Percentiles rank a stretch among this genome's conserved stretches.
Evolutionary conservation across 1,140 invertebrate species (phyloP).

Genomic region (Bombus affinis): DNA sequence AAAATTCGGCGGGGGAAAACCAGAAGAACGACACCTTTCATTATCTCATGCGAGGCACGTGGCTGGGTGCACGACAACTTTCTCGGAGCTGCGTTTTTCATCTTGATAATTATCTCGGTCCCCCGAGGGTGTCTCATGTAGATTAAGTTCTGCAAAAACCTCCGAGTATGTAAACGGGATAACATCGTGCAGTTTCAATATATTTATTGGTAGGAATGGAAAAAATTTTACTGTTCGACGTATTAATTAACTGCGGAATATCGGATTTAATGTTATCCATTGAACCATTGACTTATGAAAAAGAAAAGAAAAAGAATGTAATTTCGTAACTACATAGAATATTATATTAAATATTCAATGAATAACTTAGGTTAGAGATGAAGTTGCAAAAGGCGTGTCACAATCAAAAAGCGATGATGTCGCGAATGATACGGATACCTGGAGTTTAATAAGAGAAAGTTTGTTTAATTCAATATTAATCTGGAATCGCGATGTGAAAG

Average conservation of each 20-base stretch:
- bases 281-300: not conserved
- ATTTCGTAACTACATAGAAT: not conserved
- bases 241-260: conserved; percentile 14
- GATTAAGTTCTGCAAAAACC: conserved; percentile 62
- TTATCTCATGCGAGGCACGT: conserved; percentile 67
- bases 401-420: not conserved
- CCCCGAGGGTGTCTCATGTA: conserved; percentile 56
- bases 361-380: not conserved
- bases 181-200: conserved; percentile 22
- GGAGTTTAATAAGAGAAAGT: conserved; percentile 30
- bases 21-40: conserved; percentile 63
- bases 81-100: conserved; percentile 67
- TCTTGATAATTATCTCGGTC: conserved; percentile 65
- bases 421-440: not conserved
- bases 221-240: not conserved
- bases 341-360: not conserved
- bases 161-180: conserved; percentile 31
- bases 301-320: not conserved
- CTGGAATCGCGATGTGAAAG: not conserved
- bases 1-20: conserved; percentile 43
- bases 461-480: conserved; percentile 37
- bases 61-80: conserved; percentile 67
- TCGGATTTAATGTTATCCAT: too few species aligned
- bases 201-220: conserved; percentile 1
- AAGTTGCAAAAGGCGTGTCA: not conserved